Evolutionary conservation across 1,140 invertebrate species (phyloP), one percentile per base, ranked within the genome.

Genomic region (Dendrolimus kikuchii): DNA sequence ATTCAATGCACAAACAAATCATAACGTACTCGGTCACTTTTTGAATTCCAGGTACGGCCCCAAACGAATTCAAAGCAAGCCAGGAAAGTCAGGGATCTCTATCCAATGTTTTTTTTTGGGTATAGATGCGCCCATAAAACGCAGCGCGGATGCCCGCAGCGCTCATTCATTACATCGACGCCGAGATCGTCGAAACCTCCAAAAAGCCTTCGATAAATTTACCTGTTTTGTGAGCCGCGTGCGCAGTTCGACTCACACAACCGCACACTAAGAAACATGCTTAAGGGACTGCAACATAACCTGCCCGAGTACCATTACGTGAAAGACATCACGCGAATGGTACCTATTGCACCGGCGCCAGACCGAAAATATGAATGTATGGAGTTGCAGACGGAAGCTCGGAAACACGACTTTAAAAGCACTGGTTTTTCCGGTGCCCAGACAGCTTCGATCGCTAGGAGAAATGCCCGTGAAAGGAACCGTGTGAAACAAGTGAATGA

Each of bases 401-500:
- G 91, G 68, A 93, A 92, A 68, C 93, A 93, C 61, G 93, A 89
- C 59, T 94, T 93, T 64, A 82, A 84, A 47, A 87, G 73, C 38
- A 87, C 89, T 62, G 86, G 89, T 0, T 91, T 90, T 57, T 81
- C 79, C n/a, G 85, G 87, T 39, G 86, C 89, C 6, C 92, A 93
- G 96, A 91, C 93, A 46, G 95, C 93, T 1, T 95, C 95, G 0
- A 96, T 98, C 5, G 94, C 95, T 1, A 89, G 96, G 46, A 90
- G 97, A 55, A 98, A 99, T 86, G 96, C 97, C 7, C 89, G 97
- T 0, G 97, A 98, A 81, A 88, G 97, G 45, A 98, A 98, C 86
- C 92, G 97, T 42, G 97, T 99, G 1, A 97, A 97, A 79, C 95
- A 97, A 90, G 95, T 98, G 63, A 98, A 99, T 88, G 95, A 96